These are phyloP conservation scores for Lepisosteus oculatus DNA, from an alignment of 2,113 vertebrate species.

Conservation along the genomic window DNA sequence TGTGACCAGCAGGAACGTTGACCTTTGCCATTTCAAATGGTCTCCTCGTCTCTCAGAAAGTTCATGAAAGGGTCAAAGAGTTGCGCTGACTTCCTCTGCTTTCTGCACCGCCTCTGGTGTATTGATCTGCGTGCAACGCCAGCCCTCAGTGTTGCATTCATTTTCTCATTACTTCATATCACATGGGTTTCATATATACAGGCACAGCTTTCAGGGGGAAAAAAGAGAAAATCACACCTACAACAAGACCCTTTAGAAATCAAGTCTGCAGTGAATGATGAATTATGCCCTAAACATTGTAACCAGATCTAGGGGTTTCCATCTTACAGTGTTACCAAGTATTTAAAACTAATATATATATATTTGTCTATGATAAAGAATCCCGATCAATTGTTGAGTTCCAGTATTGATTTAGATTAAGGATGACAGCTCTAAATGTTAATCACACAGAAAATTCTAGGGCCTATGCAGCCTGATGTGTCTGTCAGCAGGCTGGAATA, in stretches of 20 bases:
- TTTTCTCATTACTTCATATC: too few relatives aligned
- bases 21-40: constrained; percentile 81
- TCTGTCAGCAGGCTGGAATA: constrained; percentile 38
- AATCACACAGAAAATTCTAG: constrained; percentile 55
- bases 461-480: constrained; percentile 47
- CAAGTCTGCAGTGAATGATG: background rate
- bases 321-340: background rate
- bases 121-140: constrained; percentile 50
- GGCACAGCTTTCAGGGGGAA: too few relatives aligned
- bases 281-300: background rate
- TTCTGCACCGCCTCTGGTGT: constrained; percentile 61
- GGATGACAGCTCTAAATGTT: constrained; percentile 34
- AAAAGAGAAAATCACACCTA: too few relatives aligned
- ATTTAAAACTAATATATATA: background rate
- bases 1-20: constrained; percentile 81
- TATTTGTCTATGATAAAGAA: background rate
- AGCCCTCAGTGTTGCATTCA: constrained; percentile 22
- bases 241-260: too few relatives aligned
- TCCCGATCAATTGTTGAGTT: background rate
- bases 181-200: too few relatives aligned
- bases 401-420: constrained; percentile 27
- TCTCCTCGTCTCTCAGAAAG: constrained; percentile 79
- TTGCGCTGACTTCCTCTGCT: constrained; percentile 57
- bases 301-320: background rate
- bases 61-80: constrained; percentile 87